These are phyloP conservation scores for Empis livida DNA, from an alignment of 2,888 invertebrate species.

Conservation along the genomic window DNA sequence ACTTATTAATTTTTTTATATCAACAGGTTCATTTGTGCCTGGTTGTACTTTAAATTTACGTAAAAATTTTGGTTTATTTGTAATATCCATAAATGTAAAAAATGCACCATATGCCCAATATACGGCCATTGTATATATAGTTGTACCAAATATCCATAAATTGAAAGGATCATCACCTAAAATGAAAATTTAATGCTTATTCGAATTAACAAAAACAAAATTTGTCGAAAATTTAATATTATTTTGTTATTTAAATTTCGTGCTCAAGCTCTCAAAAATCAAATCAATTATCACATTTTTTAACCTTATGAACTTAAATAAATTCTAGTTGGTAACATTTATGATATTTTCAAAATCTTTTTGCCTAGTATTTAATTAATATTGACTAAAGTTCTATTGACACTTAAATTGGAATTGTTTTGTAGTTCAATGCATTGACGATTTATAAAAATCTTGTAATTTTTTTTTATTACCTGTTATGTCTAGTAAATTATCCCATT, in stretches of 20 bases:
- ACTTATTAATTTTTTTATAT: constrained; percentile 41
- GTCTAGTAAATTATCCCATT: constrained; percentile 61
- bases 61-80: constrained; percentile 52
- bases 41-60: constrained; percentile 68
- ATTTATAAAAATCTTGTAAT: too few relatives aligned
- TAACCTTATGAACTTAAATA: not conserved
- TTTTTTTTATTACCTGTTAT: constrained; percentile 42
- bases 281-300: not conserved
- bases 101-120: constrained; percentile 63
- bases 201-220: too few relatives aligned
- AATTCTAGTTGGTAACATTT: not conserved
- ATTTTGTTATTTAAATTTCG: too few relatives aligned
- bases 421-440: too few relatives aligned
- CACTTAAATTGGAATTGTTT: too few relatives aligned
- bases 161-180: constrained; percentile 45
- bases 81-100: constrained; percentile 58
- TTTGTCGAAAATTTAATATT: too few relatives aligned
- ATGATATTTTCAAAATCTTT: too few relatives aligned
- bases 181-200: too few relatives aligned
- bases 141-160: constrained; percentile 48
- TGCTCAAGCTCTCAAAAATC: too few relatives aligned
- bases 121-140: constrained; percentile 42
- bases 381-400: too few relatives aligned
- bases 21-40: constrained; percentile 61
- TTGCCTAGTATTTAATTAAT: too few relatives aligned